phyloP scores from a whole-genome alignment of 1,140 invertebrate genomes.

The Drosophila nasuta region DNA sequence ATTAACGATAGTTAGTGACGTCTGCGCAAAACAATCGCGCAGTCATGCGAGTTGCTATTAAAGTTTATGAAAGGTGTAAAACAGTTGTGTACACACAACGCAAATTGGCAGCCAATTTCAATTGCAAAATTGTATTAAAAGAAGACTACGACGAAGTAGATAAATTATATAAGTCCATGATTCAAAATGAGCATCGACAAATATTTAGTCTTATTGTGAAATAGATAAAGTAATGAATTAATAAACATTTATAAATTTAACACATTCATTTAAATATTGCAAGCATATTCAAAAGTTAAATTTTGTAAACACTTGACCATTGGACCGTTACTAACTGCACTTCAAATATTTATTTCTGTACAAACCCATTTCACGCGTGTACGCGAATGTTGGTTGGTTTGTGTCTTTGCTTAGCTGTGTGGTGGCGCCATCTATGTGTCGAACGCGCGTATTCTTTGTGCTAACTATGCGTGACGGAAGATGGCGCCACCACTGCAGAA shows the following conservation, averaged over 20 bases:
- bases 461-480: background rate
- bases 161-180: background rate
- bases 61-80: conserved; percentile 25
- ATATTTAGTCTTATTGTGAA: too few species aligned
- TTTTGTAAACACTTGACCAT: background rate
- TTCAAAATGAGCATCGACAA: too few species aligned
- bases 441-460: too few species aligned
- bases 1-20: conserved; percentile 44
- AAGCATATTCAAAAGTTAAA: background rate
- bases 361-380: background rate
- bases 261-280: background rate
- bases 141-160: background rate
- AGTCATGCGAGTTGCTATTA: conserved; percentile 29
- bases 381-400: background rate
- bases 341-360: background rate
- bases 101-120: background rate
- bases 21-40: conserved; percentile 20
- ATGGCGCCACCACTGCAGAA: background rate
- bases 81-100: conserved; percentile 15
- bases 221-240: too few species aligned
- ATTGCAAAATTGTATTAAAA: background rate
- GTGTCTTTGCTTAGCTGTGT: background rate
- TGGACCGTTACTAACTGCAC: background rate
- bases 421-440: conserved; percentile 13
- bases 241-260: background rate